Evolutionary conservation across 1,140 invertebrate species (phyloP), one percentile per base, ranked within the genome.

Genomic region (Drosophila lacertosa): DNA sequence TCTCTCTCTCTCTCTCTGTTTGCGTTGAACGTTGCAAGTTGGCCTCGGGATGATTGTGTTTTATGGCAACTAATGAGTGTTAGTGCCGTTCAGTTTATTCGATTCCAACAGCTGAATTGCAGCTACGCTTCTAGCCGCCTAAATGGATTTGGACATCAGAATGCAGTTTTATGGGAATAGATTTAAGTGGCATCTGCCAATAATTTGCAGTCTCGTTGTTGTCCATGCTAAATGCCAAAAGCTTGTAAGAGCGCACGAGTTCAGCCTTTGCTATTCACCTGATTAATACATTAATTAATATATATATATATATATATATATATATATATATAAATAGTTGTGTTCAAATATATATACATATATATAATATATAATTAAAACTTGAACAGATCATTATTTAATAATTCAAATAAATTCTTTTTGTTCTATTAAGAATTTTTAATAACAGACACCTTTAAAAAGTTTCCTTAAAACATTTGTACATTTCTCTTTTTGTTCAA

Each of bases 61-160:
- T 89, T 82, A 89, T 75, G 74, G 77, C 66, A 77, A 60, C 77
- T 86, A 84, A 86, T 86, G 68, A 84, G 75, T 66, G 67, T 51
- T 63, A 77, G 57, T 74, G 65, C 53, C 77, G 63, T 67, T 69
- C 40, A 48, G 55, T 59, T 62, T 60, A 54, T 62, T 58, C 39
- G 59, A 68, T 62, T 64, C 60, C 50, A 60, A 57, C 42, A 51
- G 45, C 51, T 55, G 5, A 51, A 50, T 58, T 32, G 20, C 60
- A 26, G 60, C 42, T 24, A n/a, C 18, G 22, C 42, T 40, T 40
- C 16, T 32, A 22, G 22, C 7, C 53, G 22, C 7, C 53, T 32
- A 55, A 65, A 42, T 48, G 51, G 35, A 50, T 55, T 65, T 35
- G 40, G 60, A 24, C 47, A 64, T 40, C 51, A 32, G 22, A 55